Evolutionary conservation across 1,140 invertebrate genomes (phyloP).

Genomic region (Drosophila trapezifrons): DNA sequence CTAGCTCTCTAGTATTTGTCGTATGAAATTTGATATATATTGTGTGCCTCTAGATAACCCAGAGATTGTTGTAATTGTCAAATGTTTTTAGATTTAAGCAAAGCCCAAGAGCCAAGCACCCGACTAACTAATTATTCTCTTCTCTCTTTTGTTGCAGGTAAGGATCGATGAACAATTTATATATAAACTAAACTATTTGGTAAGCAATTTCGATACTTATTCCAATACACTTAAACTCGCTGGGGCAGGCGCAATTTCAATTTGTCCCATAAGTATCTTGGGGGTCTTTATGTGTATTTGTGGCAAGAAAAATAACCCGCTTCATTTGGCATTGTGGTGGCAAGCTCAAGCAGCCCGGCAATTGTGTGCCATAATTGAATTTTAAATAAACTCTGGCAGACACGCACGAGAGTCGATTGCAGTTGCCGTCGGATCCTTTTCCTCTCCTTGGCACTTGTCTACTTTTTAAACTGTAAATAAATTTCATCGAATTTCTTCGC

Average conservation of each 20-base stretch:
- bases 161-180: constrained; percentile 83
- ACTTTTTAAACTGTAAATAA: constrained; percentile 80
- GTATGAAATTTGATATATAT: constrained; percentile 61
- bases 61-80: constrained; percentile 55
- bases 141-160: constrained; percentile 75
- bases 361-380: constrained; percentile 79
- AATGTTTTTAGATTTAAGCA: constrained; percentile 59
- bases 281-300: constrained; percentile 12
- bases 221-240: constrained; percentile 9
- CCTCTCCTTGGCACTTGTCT: constrained; percentile 60
- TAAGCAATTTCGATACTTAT: constrained; percentile 55
- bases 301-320: constrained; percentile 18
- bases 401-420: constrained; percentile 41
- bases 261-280: constrained; percentile 29
- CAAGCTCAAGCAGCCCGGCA: constrained; percentile 37
- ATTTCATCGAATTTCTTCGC: constrained; percentile 76
- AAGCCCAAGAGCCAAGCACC: background rate
- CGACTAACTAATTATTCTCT: constrained; percentile 47
- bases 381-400: constrained; percentile 79
- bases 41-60: constrained; percentile 55
- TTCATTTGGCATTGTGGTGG: constrained; percentile 45
- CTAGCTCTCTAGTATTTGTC: constrained; percentile 42
- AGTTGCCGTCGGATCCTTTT: constrained; percentile 30
- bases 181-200: constrained; percentile 83
- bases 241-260: constrained; percentile 5